These are phyloP conservation scores for Gallinago paraguaiae DNA, from an alignment of 2,113 vertebrate genomes.

Conservation along the genomic window DNA sequence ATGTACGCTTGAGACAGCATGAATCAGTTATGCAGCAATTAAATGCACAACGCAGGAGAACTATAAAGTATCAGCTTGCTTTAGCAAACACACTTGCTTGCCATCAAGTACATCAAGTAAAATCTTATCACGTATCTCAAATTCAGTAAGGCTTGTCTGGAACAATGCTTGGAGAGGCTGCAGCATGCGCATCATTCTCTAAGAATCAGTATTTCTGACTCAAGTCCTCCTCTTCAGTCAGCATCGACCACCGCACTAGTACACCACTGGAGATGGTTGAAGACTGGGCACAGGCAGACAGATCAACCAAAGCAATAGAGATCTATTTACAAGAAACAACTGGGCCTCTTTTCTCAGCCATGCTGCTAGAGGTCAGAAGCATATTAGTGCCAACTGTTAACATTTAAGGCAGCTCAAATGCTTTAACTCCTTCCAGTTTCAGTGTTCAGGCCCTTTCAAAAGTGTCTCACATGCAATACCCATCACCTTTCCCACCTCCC, in stretches of 20 bases:
- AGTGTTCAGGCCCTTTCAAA: background rate
- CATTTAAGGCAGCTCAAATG: background rate
- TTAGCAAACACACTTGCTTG: background rate
- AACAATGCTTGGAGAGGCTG: background rate
- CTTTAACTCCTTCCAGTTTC: background rate
- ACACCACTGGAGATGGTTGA: background rate
- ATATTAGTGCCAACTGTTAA: background rate
- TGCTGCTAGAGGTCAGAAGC: background rate
- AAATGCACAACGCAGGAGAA: background rate
- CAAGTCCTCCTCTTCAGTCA: background rate
- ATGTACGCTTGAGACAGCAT: background rate
- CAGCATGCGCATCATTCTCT: accelerated
- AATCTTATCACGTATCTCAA: background rate
- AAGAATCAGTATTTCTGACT: background rate
- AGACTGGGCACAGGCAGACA: background rate
- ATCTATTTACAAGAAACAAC: background rate
- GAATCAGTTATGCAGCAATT: background rate
- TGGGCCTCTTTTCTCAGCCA: background rate
- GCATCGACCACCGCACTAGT: background rate
- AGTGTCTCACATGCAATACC: background rate
- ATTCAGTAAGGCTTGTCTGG: background rate
- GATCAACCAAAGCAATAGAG: background rate
- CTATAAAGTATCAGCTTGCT: background rate
- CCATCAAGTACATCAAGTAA: background rate
- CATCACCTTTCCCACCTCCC: background rate